These are phyloP conservation scores for Battus philenor DNA, from an alignment of 1,140 invertebrate genomes.

Conservation along the genomic window DNA sequence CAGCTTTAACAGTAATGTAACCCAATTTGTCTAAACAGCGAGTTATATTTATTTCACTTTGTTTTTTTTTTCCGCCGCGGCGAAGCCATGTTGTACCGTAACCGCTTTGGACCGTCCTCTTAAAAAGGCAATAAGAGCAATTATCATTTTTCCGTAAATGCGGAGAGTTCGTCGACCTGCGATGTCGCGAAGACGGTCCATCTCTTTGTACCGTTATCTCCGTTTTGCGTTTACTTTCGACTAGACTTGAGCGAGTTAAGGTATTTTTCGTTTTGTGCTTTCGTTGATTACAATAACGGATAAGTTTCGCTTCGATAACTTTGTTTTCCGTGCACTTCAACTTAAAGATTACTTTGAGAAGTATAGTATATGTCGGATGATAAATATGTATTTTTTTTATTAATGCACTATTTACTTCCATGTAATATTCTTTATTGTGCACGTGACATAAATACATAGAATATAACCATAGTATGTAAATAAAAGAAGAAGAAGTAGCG, in stretches of 20 bases:
- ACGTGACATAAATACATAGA: no score
- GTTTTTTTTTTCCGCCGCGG: neutral
- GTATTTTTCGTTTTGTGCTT: slow-evolving; percentile 10
- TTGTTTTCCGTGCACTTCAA: neutral
- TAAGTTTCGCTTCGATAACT: slow-evolving; percentile 5
- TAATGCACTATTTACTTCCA: no score
- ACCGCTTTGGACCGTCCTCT: slow-evolving; percentile 3
- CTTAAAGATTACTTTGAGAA: no score
- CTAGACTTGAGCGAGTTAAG: slow-evolving; percentile 20
- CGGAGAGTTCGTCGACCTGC: slow-evolving; percentile 36
- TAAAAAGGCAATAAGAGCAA: slow-evolving; percentile 14
- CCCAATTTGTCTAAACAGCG: neutral
- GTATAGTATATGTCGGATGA: no score
- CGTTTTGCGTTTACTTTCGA: slow-evolving; percentile 27
- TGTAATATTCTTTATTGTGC: no score
- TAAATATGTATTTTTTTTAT: no score
- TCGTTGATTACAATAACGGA: slow-evolving; percentile 12
- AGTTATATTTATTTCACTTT: neutral
- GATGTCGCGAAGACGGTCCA: slow-evolving; percentile 18
- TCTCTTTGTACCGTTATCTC: slow-evolving; percentile 30
- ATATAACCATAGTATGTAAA: no score
- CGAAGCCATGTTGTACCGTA: slow-evolving; percentile 7
- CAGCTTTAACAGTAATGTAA: neutral
- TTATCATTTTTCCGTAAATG: slow-evolving; percentile 52
- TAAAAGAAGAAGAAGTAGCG: no score